Evolutionary conservation across 2,113 vertebrate species (phyloP), one percentile per base, ranked within the genome.

Genomic region (Anseranas semipalmata): DNA sequence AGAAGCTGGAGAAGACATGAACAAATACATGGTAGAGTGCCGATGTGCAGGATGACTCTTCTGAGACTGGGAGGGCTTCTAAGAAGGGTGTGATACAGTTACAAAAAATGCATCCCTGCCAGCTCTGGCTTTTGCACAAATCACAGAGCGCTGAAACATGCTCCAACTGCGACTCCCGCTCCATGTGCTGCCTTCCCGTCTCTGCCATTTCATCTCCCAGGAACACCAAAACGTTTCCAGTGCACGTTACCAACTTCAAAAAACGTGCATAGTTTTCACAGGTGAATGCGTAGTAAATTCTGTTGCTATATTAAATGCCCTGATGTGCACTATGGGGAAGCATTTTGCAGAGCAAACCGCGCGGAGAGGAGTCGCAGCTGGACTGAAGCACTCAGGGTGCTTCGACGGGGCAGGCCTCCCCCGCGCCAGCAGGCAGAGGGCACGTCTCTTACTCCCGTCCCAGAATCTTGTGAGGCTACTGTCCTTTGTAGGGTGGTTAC

Each of bases 341-440:
- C n/a, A n/a, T n/a, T n/a, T n/a, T n/a, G n/a, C 15, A 7, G 39
- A 35, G n/a, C 32, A 13, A 43, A 39, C 3, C 9, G 0, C 1
- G 2, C 0, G 2, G 10, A 48, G 41, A 20, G 1, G 11, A 33
- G 35, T 0, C 5, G 24, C n/a, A 5, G 21, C 0, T 13, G 7
- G 52, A 10, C 7, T 1, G 0, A n/a, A 25, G 0, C 22, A 13
- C n/a, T n/a, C n/a, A 39, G n/a, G 24, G 45, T 19, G 43, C 53
- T 50, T 0, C 8, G 22, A 1, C 3, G 12, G 15, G 10, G 12
- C 30, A 74, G 68, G 50, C 87, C 77, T 43, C 35, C 33, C 41
- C 28, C 25, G 2, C 1, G 16, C 13, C 75, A 9, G 27, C 21
- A 11, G 15, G 9, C n/a, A 27, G 10, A 3, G 25, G 48, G 8